Percentiles rank a stretch among this genome's conserved stretches.
phyloP scores from a whole-genome alignment of 2,797 vertebrate species.

The Micrastur ruficollis region DNA sequence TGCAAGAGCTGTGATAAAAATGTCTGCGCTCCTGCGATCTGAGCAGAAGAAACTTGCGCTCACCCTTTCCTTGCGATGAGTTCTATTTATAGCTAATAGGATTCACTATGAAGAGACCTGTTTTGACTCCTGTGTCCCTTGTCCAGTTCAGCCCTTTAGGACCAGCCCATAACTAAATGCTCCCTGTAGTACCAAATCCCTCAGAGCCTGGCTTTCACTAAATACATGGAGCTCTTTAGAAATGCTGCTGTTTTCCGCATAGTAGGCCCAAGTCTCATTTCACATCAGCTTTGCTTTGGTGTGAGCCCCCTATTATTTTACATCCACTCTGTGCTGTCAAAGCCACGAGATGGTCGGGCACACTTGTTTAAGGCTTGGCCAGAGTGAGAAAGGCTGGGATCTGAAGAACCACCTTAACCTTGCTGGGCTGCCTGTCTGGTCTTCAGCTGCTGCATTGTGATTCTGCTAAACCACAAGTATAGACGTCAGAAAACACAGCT shows the following conservation, averaged over 20 bases:
- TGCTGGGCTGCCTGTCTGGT: background rate
- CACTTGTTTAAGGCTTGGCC: background rate
- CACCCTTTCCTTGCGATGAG: background rate
- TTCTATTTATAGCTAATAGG: constrained; percentile 39
- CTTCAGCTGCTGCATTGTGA: background rate
- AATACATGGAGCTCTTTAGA: background rate
- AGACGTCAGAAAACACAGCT: background rate
- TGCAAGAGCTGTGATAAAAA: background rate
- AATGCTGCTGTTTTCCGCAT: background rate
- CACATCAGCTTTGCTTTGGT: background rate
- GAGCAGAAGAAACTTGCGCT: background rate
- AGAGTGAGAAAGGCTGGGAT: background rate
- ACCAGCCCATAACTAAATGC: background rate
- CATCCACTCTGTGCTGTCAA: rapidly evolving
- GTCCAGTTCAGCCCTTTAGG: background rate
- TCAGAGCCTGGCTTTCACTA: background rate
- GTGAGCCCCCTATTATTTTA: background rate
- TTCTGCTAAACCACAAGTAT: background rate
- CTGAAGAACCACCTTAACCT: background rate
- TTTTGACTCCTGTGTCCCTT: background rate
- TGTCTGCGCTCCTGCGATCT: background rate
- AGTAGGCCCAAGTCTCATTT: background rate
- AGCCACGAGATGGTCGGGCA: background rate
- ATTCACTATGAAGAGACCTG: constrained; percentile 5
- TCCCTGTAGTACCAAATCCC: background rate